Base-by-base conservation (phyloP, 2,113 vertebrate species). In the Aspiorhynchus laticeps region DNA sequence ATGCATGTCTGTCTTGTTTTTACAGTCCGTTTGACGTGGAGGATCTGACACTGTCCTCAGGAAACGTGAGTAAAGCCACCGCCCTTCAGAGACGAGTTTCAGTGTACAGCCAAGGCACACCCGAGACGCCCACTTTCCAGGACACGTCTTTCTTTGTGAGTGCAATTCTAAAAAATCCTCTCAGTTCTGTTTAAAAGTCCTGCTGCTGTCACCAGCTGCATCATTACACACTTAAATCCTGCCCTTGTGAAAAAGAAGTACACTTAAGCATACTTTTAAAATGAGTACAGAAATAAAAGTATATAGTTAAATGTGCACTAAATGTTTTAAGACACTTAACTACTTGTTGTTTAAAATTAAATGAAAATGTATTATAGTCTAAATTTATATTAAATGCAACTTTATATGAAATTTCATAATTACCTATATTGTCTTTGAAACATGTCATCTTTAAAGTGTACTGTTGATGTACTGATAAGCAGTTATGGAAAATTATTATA, bases 101-200 rank as follows among this genome's bases (percentile, higher is more conserved):
- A 4, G 92, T 99, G 90, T 99, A 99, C 92, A 99, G 98, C 94
- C 98, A 99, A 94, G 97, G 97, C 86, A 98, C 98, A 7, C 98
- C 98, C 0, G 98, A 99, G 91, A 98, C 98, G 0, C 98, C 98
- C 88, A 97, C 95, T 89, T 98, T 98, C 94, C 98, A 97, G 93
- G 97, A 98, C 81, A 95, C 96, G 81, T 93, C 97, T 24, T 99
- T 99, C 93, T 99, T 99, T 86, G 98, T 99, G 95, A 98, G 98
- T 96, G 33, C 80, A 33, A 36, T 51, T 53, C 5, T 9, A 10
- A 33, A 65, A 43, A 61, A 28, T 10, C 24, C 5, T 74, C 76
- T 33, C 76, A 11, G 0, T 31, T 79, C 10, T 33, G 48, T 53
- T 46, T 9, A 46, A 46, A 38, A 75, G 69, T 73, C 36, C 56